Evolutionary conservation across 2,797 vertebrate species (phyloP).

Genomic region (Sebastes miniatus): DNA sequence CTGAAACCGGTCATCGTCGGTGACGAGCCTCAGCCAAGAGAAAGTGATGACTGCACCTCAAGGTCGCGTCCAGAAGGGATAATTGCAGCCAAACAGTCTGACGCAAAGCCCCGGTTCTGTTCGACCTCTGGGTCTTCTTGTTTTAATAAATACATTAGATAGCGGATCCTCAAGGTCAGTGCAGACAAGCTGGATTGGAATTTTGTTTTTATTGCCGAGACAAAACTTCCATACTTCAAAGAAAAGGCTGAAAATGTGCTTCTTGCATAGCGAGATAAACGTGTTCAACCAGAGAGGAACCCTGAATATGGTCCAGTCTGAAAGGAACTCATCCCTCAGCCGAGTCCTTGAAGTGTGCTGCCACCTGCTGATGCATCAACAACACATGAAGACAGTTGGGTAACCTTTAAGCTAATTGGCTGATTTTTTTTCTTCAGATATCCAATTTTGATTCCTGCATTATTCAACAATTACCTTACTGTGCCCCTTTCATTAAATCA

Average conservation of each 20-base stretch:
- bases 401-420: neutral
- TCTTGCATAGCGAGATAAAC: neutral
- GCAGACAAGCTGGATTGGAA: constrained; percentile 9
- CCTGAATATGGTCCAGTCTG: neutral
- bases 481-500: neutral
- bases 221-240: constrained; percentile 12
- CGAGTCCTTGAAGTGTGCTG: constrained; percentile 53
- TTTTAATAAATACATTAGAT: constrained; percentile 61
- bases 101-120: constrained; percentile 22
- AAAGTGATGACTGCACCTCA: constrained; percentile 66
- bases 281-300: neutral
- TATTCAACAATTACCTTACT: neutral
- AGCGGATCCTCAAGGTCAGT: constrained; percentile 56
- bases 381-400: neutral
- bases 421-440: neutral
- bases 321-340: neutral
- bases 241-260: constrained; percentile 22
- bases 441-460: neutral
- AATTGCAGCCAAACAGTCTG: constrained; percentile 54
- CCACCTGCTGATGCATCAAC: constrained; percentile 66
- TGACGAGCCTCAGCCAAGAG: constrained; percentile 47
- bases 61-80: constrained; percentile 60
- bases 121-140: constrained; percentile 43
- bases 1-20: constrained; percentile 44
- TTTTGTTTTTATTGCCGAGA: constrained; percentile 45